Evolutionary conservation across 2,888 invertebrate genomes (phyloP).

Genomic region (Ophion ellenae): DNA sequence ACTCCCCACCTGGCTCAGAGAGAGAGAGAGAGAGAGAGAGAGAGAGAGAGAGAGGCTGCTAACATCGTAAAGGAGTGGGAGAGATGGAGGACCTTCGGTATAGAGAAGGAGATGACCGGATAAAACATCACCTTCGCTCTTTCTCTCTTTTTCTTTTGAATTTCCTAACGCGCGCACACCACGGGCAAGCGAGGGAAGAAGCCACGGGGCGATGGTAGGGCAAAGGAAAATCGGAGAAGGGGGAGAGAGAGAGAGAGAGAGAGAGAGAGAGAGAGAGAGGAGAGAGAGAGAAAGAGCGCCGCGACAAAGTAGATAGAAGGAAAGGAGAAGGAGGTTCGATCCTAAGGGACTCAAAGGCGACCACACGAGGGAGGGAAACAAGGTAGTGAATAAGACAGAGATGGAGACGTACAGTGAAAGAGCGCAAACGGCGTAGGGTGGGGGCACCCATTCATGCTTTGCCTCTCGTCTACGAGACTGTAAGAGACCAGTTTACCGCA

Average conservation of each 20-base stretch:
- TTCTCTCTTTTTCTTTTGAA: slow-evolving; percentile 36
- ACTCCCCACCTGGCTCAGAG: slow-evolving; percentile 63
- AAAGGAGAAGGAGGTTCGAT: slow-evolving; percentile 42
- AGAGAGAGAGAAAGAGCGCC: slow-evolving; percentile 8
- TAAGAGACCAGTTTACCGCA: slow-evolving; percentile 78
- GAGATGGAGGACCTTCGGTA: slow-evolving; percentile 4
- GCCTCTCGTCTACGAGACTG: slow-evolving; percentile 81
- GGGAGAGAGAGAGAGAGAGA: slow-evolving; percentile 31
- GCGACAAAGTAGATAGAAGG: not conserved
- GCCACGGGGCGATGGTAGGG: slow-evolving; percentile 36
- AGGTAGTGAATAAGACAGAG: slow-evolving; percentile 40
- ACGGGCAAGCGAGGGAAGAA: slow-evolving; percentile 21
- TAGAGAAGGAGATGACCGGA: slow-evolving; percentile 32
- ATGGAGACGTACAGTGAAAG: slow-evolving; percentile 35
- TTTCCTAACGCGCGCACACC: slow-evolving; percentile 8
- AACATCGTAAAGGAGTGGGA: slow-evolving; percentile 48
- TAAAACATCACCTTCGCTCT: slow-evolving; percentile 38
- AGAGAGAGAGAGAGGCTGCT: slow-evolving; percentile 45
- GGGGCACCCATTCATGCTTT: slow-evolving; percentile 83
- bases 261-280: slow-evolving; percentile 32
- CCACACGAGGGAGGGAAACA: slow-evolving; percentile 20
- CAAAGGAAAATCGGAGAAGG: slow-evolving; percentile 14
- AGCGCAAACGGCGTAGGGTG: slow-evolving; percentile 68
- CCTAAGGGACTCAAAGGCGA: not conserved
- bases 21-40: slow-evolving; percentile 27